Conservation (phyloP, 2,888 invertebrate genomes). For the Graphium colonna region DNA sequence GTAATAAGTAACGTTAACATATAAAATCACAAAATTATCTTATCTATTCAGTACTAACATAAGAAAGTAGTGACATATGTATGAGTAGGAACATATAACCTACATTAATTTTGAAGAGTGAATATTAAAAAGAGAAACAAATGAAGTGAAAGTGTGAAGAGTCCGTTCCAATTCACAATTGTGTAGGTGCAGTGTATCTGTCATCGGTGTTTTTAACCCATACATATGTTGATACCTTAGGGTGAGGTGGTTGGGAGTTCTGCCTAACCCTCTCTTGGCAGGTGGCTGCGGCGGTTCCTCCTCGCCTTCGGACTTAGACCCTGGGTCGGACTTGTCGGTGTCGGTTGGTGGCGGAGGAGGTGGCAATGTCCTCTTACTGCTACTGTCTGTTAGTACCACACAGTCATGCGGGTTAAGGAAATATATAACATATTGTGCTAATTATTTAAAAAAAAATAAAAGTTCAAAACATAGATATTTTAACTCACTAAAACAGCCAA, state of each 20-base stretch:
- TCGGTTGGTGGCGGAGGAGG: conserved; percentile 63
- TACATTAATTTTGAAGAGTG: conserved; percentile 43
- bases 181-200: conserved; percentile 46
- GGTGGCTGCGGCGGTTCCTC: conserved; percentile 86
- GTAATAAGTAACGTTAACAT: conserved; percentile 40
- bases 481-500: too few relatives aligned
- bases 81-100: conserved; percentile 63
- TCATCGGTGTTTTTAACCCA: conserved; percentile 46
- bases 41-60: not conserved
- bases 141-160: conserved; percentile 28
- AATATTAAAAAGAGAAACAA: conserved; percentile 31
- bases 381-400: conserved; percentile 19
- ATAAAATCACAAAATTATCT: not conserved
- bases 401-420: conserved; percentile 5
- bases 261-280: conserved; percentile 86
- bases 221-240: conserved; percentile 83
- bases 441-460: not conserved
- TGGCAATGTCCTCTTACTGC: conserved; percentile 42
- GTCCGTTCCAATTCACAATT: conserved; percentile 35
- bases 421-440: too few relatives aligned
- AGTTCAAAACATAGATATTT: not conserved
- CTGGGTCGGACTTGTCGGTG: conserved; percentile 80
- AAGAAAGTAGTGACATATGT: conserved; percentile 55
- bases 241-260: conserved; percentile 96
- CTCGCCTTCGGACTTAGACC: conserved; percentile 93